Evolutionary conservation across 2,113 vertebrate genomes (phyloP).

Genomic region (Spea multiplicata): DNA sequence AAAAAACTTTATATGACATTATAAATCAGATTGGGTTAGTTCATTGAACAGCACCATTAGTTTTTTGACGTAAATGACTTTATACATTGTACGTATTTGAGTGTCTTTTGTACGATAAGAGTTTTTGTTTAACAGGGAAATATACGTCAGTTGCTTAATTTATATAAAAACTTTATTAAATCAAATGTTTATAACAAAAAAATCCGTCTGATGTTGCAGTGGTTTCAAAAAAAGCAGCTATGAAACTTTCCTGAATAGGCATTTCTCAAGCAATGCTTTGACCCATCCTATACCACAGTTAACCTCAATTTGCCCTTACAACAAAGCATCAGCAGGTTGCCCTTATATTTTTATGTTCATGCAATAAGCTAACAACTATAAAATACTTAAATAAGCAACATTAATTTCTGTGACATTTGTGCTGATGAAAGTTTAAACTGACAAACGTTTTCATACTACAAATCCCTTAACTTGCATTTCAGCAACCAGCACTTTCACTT

Average conservation of each 20-base stretch:
- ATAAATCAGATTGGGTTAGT: no score
- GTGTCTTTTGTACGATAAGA: neutral
- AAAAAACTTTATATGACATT: no score
- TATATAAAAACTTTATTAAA: neutral
- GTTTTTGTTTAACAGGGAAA: neutral
- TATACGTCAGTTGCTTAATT: neutral
- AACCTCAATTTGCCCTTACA: constrained; percentile 32
- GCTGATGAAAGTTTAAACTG: constrained; percentile 32
- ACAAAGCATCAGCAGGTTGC: constrained; percentile 11
- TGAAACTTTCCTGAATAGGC: constrained; percentile 18
- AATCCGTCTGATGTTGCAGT: neutral
- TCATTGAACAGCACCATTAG: no score
- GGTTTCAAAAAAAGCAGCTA: neutral
- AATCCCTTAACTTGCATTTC: constrained; percentile 12
- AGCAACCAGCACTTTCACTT: constrained; percentile 5
- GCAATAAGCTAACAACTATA: constrained; percentile 26
- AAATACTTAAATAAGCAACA: constrained; percentile 30
- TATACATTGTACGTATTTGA: neutral
- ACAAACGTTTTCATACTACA: neutral
- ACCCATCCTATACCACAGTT: constrained; percentile 18
- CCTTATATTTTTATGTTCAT: constrained; percentile 21
- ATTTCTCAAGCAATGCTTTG: constrained; percentile 17
- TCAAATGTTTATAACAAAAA: neutral
- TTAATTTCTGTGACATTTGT: constrained; percentile 39
- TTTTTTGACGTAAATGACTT: no score